Conservation (phyloP, 1,140 invertebrate genomes). For the Thaumatotibia leucotreta region DNA sequence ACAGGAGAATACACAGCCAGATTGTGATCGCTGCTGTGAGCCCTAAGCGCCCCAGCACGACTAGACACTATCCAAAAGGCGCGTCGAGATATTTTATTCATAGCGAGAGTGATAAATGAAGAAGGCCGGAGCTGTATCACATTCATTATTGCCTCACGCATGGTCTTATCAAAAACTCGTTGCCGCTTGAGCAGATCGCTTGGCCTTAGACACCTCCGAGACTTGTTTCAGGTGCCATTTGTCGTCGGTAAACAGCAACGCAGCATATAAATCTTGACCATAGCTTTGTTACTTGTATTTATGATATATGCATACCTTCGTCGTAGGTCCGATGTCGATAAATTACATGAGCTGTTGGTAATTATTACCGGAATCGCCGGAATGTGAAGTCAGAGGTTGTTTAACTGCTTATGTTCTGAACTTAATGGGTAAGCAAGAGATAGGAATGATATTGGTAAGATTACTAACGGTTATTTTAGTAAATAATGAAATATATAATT, state of each 20-base stretch:
- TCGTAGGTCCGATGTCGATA: conserved; percentile 21
- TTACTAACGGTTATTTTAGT: neutral
- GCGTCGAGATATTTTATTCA: conserved; percentile 66
- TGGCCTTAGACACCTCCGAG: conserved; percentile 39
- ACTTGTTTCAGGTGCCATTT: conserved; percentile 54
- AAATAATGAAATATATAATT: too few species aligned
- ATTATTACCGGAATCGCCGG: conserved; percentile 19
- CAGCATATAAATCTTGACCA: conserved; percentile 49
- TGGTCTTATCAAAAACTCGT: conserved; percentile 69
- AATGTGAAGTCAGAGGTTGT: conserved; percentile 13
- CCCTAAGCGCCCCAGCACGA: conserved; percentile 39
- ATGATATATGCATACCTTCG: conserved; percentile 32
- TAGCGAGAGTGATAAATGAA: conserved; percentile 67
- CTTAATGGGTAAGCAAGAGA: neutral
- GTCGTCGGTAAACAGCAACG: conserved; percentile 53
- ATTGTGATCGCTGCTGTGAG: conserved; percentile 47
- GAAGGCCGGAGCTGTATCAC: conserved; percentile 55
- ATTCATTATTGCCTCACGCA: conserved; percentile 69
- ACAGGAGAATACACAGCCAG: conserved; percentile 15
- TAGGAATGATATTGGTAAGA: neutral
- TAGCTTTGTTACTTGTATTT: conserved; percentile 45
- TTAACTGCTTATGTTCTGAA: conserved; percentile 1
- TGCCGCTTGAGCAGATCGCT: conserved; percentile 50
- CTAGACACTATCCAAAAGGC: conserved; percentile 49
- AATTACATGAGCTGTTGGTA: conserved; percentile 25